A percentile compares a stretch with the other conserved stretches of the same genome.
phyloP scores from a whole-genome alignment of 2,888 invertebrate genomes.

The Mamestra brassicae region DNA sequence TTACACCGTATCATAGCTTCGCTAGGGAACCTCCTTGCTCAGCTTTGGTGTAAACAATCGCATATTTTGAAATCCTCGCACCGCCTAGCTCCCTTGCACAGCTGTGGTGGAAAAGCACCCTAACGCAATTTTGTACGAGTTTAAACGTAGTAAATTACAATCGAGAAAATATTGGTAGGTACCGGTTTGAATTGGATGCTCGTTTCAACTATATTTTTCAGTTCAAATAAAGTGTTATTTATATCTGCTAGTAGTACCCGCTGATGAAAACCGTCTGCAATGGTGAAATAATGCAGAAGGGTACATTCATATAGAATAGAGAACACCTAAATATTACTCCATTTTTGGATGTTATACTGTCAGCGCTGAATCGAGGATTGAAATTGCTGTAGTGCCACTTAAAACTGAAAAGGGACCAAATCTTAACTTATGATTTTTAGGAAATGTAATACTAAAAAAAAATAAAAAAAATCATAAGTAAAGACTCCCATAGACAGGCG shows the following conservation, averaged over 20 bases:
- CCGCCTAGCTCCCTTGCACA: not conserved
- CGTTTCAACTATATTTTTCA: constrained; percentile 20
- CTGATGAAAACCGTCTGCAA: not conserved
- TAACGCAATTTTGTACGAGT: constrained; percentile 3
- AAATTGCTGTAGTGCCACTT: no score
- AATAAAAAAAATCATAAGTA: no score
- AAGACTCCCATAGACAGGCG: no score
- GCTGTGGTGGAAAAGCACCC: not conserved
- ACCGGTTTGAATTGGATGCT: not conserved
- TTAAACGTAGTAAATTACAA: constrained; percentile 18
- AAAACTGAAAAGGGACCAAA: no score
- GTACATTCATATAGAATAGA: not conserved
- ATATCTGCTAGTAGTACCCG: not conserved
- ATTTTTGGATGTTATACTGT: no score
- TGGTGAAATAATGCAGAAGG: not conserved
- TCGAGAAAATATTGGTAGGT: not conserved
- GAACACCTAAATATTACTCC: not conserved
- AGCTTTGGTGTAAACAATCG: not conserved
- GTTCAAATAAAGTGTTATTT: not conserved
- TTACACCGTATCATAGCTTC: not conserved
- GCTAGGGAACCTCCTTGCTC: not conserved
- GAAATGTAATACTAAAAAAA: no score
- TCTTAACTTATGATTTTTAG: no score
- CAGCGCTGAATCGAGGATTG: no score
- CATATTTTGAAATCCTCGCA: not conserved